These are phyloP conservation scores for Syrista parreyssii DNA, from an alignment of 2,888 invertebrate genomes.

Conservation along the genomic window DNA sequence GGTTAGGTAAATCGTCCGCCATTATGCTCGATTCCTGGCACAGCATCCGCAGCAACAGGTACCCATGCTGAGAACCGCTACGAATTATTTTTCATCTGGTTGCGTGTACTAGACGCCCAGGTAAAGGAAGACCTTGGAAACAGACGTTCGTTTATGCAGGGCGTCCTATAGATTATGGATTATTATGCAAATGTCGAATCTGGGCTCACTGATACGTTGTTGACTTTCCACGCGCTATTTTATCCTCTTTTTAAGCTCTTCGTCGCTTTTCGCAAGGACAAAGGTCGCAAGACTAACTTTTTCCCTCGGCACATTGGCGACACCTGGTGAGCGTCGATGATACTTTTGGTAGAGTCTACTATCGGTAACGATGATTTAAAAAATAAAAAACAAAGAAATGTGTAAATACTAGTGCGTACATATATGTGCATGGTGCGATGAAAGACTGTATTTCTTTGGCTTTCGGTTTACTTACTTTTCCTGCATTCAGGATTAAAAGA, in stretches of 20 bases:
- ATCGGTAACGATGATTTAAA: background rate
- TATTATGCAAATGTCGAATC: background rate
- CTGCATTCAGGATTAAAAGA: background rate
- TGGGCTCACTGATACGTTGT: background rate
- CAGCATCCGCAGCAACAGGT: slow-evolving; percentile 44
- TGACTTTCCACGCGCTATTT: background rate
- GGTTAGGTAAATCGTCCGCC: slow-evolving; percentile 48
- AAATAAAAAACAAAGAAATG: background rate
- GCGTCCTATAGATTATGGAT: background rate
- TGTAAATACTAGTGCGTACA: background rate
- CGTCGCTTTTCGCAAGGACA: background rate
- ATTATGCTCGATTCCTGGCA: slow-evolving; percentile 29
- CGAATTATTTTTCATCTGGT: background rate
- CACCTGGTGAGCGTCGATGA: background rate
- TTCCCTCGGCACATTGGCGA: background rate
- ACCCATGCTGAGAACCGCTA: background rate
- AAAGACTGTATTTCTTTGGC: background rate
- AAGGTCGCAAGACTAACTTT: background rate
- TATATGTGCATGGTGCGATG: background rate
- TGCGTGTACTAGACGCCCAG: background rate
- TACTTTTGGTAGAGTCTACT: background rate
- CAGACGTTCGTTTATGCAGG: background rate
- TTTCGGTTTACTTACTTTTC: background rate
- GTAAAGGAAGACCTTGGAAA: background rate
- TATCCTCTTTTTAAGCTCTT: background rate